A percentile compares a stretch with the other conserved stretches of the same genome.
phyloP scores from a whole-genome alignment of 2,888 invertebrate species.

The Lottia gigantea region DNA sequence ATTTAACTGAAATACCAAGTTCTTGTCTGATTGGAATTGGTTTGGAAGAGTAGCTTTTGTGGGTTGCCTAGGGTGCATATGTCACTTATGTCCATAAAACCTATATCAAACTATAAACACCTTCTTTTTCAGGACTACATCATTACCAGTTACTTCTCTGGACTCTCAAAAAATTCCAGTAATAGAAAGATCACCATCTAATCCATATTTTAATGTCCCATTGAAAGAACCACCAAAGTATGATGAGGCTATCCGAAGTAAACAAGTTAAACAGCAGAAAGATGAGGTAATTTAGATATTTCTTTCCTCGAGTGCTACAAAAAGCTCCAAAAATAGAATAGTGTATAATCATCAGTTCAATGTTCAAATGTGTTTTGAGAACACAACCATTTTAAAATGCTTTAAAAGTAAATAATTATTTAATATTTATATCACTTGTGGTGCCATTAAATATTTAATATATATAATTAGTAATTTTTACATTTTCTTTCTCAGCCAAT shows the following conservation, averaged over 20 bases:
- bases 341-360: too few relatives aligned
- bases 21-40: too few relatives aligned
- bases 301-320: constrained; percentile 1
- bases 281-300: background rate
- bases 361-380: background rate
- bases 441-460: too few relatives aligned
- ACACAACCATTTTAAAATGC: background rate
- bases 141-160: constrained; percentile 42
- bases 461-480: too few relatives aligned
- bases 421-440: background rate
- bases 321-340: too few relatives aligned
- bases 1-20: too few relatives aligned
- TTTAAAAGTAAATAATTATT: too few relatives aligned
- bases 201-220: constrained; percentile 53
- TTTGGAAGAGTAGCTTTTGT: too few relatives aligned
- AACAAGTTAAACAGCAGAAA: constrained; percentile 37
- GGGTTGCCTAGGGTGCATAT: too few relatives aligned
- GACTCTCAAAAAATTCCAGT: constrained; percentile 30
- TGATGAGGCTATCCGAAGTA: constrained; percentile 76
- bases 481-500: too few relatives aligned
- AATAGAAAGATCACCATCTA: constrained; percentile 37
- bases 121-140: constrained; percentile 17
- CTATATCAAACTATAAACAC: too few relatives aligned
- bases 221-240: constrained; percentile 77
- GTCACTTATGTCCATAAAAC: too few relatives aligned